Conservation (phyloP, 2,888 invertebrate genomes). For the Chymomyza fuscimana region DNA sequence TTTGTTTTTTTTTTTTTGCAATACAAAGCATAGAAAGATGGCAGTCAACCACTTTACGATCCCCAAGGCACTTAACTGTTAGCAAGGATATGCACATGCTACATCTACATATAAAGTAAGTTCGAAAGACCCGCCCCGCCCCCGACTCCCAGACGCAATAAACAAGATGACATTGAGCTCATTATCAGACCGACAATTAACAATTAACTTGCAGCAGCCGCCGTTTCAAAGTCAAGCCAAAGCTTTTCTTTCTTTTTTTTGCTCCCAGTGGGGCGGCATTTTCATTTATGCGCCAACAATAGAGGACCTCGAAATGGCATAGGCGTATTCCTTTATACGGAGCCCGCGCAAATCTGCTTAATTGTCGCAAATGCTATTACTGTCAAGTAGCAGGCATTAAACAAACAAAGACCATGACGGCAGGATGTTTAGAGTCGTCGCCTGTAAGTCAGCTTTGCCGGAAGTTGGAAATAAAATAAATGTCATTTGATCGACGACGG, state of each 20-base stretch:
- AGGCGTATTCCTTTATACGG: not conserved
- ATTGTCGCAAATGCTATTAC: conserved; percentile 79
- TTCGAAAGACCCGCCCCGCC: not conserved
- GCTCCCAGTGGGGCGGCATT: conserved; percentile 7
- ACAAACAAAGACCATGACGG: conserved; percentile 70
- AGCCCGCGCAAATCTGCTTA: conserved; percentile 55
- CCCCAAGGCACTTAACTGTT: not conserved
- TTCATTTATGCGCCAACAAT: not conserved
- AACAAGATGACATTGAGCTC: not conserved
- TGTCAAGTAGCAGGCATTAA: conserved; percentile 77
- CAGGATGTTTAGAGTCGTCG: conserved; percentile 61
- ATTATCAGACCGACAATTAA: conserved; percentile 38
- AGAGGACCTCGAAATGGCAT: not conserved
- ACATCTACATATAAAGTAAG: not conserved
- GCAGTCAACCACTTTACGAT: not conserved
- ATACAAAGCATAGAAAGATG: not conserved
- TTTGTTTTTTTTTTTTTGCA: too few species aligned
- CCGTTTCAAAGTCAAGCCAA: conserved; percentile 61
- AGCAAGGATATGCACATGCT: not conserved
- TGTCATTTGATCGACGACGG: conserved; percentile 53
- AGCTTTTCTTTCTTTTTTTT: conserved; percentile 40
- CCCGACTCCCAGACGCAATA: too few species aligned
- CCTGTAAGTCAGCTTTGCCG: conserved; percentile 53
- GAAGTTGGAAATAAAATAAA: conserved; percentile 72
- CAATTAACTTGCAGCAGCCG: conserved; percentile 53